Percentiles rank a stretch among this genome's conserved stretches.
phyloP scores from a whole-genome alignment of 2,113 vertebrate genomes.

The Recurvirostra avosetta region DNA sequence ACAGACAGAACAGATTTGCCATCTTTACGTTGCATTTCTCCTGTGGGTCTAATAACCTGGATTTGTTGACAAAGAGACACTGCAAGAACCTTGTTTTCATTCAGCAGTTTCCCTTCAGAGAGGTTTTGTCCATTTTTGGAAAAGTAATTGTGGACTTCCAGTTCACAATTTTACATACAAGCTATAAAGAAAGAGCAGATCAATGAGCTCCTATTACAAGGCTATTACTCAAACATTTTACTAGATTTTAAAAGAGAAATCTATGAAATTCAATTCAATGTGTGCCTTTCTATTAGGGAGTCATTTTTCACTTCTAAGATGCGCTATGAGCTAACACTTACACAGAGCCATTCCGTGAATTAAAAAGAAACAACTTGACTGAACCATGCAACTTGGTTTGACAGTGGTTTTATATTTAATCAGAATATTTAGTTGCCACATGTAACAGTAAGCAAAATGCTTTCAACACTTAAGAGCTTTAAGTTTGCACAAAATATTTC shows the following conservation, averaged over 20 bases:
- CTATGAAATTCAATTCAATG: not conserved
- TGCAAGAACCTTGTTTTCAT: not conserved
- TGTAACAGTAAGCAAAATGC: not conserved
- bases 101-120: not conserved
- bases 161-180: not conserved
- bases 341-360: not conserved
- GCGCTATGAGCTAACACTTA: rapidly evolving
- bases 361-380: not conserved
- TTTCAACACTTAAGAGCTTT: not conserved
- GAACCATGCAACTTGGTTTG: not conserved
- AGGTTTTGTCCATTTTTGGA: not conserved
- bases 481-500: not conserved
- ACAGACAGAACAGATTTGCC: not conserved
- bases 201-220: not conserved
- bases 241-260: not conserved
- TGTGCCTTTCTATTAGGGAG: not conserved
- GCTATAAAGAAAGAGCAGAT: not conserved
- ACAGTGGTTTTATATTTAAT: not conserved
- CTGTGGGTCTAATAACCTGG: not conserved
- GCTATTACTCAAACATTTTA: not conserved
- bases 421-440: not conserved
- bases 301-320: not conserved
- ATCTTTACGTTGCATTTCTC: not conserved
- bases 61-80: not conserved
- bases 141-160: not conserved